These are phyloP conservation scores for Hyalella azteca DNA, from an alignment of 2,888 invertebrate genomes.

Conservation along the genomic window DNA sequence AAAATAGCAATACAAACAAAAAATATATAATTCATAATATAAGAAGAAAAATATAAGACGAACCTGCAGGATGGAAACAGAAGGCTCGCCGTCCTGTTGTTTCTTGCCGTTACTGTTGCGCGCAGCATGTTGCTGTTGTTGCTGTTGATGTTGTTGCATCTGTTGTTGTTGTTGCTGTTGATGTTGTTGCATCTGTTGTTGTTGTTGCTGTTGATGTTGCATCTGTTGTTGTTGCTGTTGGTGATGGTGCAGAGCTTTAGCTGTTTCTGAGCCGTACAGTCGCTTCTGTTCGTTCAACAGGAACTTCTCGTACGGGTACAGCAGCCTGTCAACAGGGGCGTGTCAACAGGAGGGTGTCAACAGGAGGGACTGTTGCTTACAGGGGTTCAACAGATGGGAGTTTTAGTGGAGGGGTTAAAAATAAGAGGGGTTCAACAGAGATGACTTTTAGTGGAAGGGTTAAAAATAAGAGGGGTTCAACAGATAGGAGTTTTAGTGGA, in stretches of 20 bases:
- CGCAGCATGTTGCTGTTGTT: slow-evolving; percentile 13
- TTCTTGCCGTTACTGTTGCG: slow-evolving; percentile 41
- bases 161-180: slow-evolving; percentile 34
- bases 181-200: slow-evolving; percentile 23
- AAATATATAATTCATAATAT: too few species aligned
- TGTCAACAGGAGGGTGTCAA: neutral
- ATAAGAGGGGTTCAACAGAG: too few species aligned
- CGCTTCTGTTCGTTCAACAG: slow-evolving; percentile 56
- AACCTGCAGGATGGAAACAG: slow-evolving; percentile 58
- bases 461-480: too few species aligned
- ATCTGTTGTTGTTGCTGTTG: slow-evolving; percentile 18
- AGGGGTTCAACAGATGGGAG: too few species aligned
- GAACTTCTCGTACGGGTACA: slow-evolving; percentile 57
- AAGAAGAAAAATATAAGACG: too few species aligned
- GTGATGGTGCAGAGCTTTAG: neutral
- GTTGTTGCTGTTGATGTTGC: slow-evolving; percentile 35
- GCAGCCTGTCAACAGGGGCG: slow-evolving; percentile 40
- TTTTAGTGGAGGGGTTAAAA: too few species aligned
- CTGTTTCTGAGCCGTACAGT: slow-evolving; percentile 44
- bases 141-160: slow-evolving; percentile 8
- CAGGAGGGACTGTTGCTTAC: too few species aligned
- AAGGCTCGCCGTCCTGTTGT: slow-evolving; percentile 51
- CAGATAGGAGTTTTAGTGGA: too few species aligned
- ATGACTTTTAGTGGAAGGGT: too few species aligned
- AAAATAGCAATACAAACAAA: too few species aligned